Conservation (phyloP, 2,797 vertebrate genomes). For the Zenarchopterus dispar region DNA sequence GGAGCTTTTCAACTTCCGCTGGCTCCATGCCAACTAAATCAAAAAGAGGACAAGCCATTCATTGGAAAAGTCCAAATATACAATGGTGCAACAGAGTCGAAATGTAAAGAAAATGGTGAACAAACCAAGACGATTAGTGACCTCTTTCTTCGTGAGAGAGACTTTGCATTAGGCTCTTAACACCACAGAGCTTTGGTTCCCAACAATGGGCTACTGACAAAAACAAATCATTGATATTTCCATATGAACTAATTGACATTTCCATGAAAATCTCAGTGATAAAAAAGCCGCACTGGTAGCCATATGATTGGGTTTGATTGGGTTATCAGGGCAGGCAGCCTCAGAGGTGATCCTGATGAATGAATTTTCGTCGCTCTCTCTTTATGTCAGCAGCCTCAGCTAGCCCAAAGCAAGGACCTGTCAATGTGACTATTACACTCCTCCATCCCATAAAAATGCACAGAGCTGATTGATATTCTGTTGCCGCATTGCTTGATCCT, state of each 20-base stretch:
- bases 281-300: constrained; percentile 41
- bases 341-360: constrained; percentile 62
- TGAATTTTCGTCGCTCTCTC: constrained; percentile 58
- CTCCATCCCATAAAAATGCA: constrained; percentile 57
- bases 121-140: constrained; percentile 26
- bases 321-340: constrained; percentile 51
- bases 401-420: constrained; percentile 55
- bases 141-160: constrained; percentile 31
- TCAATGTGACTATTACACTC: constrained; percentile 62
- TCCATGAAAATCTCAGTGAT: constrained; percentile 47
- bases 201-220: constrained; percentile 43
- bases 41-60: constrained; percentile 56
- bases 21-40: constrained; percentile 52
- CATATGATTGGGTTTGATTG: constrained; percentile 64
- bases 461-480: constrained; percentile 62
- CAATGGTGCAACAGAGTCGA: constrained; percentile 37
- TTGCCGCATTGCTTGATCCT: constrained; percentile 53
- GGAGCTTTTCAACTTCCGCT: constrained; percentile 64
- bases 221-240: constrained; percentile 60
- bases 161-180: constrained; percentile 26
- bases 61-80: constrained; percentile 39
- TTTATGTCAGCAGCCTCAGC: constrained; percentile 38
- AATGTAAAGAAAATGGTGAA: constrained; percentile 31
- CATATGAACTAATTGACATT: constrained; percentile 62
- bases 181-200: constrained; percentile 37